Base-by-base conservation (phyloP, 2,888 invertebrate genomes). In the Microplitis manilae region DNA sequence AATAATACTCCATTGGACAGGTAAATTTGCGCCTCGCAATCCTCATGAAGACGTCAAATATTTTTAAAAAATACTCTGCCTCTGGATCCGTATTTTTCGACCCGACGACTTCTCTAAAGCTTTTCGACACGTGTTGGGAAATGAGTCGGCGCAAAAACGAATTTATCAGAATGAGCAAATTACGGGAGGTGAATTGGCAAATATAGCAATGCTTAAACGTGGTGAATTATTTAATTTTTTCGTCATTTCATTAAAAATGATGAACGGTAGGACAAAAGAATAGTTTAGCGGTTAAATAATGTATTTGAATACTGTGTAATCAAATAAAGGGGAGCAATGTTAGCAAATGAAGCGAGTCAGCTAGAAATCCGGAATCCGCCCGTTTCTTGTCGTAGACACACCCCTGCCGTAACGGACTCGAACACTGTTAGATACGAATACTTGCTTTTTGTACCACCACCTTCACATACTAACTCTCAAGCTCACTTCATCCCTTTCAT, bases 311-410 rank as follows among this genome's bases (percentile, higher is more conserved):
- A 86, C 87, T 86, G 85, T 84, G 87, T 89, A 89, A 89, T 89
- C 88, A 89, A 90, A 89, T 89, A 89, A 89, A 89, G 87, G 80
- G 85, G 88, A 87, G 88, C 87, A 87, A 88, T 87, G 88, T 89
- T 87, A 84, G 87, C 86, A 85, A 86, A 87, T 86, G 85, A 87
- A 83, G 87, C 84, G 86, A 86, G 87, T 81, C 79, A 82, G 87
- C 89, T 83, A 89, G 87, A 86, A 86, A 87, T 85, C 84, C 82
- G 84, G 85, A 88, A 83, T 88, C 89, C 90, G 90, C 90, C 90
- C 87, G 89, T 90, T 90, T 88, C 90, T 90, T 90, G 90, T 90
- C 86, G 86, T 85, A 86, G 89, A 89, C 90, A 90, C 90, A 90
- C 90, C 89, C 88, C 87, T 85, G 82, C 89, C 89, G 88, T 89